These are phyloP conservation scores for Himalopsyche tibetana DNA, from an alignment of 2,888 invertebrate genomes.

Conservation along the genomic window DNA sequence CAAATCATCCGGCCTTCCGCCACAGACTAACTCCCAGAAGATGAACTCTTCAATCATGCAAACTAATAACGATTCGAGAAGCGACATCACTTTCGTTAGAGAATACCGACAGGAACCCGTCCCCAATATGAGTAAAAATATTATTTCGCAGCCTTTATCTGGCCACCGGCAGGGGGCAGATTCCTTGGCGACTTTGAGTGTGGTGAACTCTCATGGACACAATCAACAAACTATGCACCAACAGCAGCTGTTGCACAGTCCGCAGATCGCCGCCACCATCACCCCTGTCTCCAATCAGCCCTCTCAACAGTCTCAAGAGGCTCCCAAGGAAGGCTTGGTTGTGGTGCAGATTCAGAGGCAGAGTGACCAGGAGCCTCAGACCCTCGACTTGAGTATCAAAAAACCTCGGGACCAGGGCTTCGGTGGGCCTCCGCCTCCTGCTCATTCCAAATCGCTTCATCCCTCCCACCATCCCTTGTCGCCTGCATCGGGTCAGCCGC, in stretches of 20 bases:
- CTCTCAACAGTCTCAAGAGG: constrained; percentile 71
- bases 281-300: constrained; percentile 75
- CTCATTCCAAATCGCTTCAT: constrained; percentile 67
- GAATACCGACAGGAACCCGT: constrained; percentile 71
- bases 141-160: constrained; percentile 68
- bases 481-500: constrained; percentile 70
- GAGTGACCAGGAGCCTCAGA: constrained; percentile 79
- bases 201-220: constrained; percentile 77
- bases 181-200: constrained; percentile 82
- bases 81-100: constrained; percentile 71
- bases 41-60: constrained; percentile 68
- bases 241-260: constrained; percentile 70
- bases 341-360: constrained; percentile 78
- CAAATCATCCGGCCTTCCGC: constrained; percentile 76
- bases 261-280: constrained; percentile 82
- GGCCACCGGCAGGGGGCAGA: constrained; percentile 69
- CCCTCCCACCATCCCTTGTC: constrained; percentile 67
- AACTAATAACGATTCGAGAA: constrained; percentile 69
- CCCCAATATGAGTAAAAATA: constrained; percentile 57
- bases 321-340: constrained; percentile 81
- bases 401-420: constrained; percentile 77
- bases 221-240: constrained; percentile 66
- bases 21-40: constrained; percentile 67
- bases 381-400: constrained; percentile 87
- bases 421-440: constrained; percentile 68